Evolutionary conservation across 1,140 invertebrate species (phyloP).

Genomic region (Hirudo medicinalis): DNA sequence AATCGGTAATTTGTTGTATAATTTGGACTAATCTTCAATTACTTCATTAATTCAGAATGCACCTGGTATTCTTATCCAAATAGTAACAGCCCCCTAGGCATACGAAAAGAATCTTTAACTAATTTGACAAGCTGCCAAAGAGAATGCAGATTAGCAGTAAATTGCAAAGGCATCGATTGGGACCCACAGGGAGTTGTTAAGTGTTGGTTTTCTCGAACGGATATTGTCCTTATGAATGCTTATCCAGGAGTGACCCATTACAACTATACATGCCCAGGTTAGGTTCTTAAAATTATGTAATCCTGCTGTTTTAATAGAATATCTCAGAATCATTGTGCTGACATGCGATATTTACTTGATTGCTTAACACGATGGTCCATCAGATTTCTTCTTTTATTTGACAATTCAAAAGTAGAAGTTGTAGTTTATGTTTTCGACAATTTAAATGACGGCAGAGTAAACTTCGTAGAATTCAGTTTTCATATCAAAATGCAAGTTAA

Average conservation of each 20-base stretch:
- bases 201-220: background rate
- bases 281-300: background rate
- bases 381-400: too few relatives aligned
- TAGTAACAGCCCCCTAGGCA: background rate
- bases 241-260: constrained; percentile 4
- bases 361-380: background rate
- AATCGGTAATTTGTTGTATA: background rate
- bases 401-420: too few relatives aligned
- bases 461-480: background rate
- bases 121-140: background rate
- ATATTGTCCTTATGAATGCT: background rate
- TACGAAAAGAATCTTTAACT: background rate
- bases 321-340: background rate
- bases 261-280: constrained; percentile 7
- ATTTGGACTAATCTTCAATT: background rate
- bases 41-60: background rate
- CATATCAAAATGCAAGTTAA: too few relatives aligned
- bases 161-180: constrained; percentile 6
- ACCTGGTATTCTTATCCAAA: background rate
- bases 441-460: background rate
- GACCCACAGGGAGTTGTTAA: background rate
- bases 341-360: background rate
- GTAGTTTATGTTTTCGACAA: too few relatives aligned
- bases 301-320: background rate
- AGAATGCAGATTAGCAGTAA: background rate